phyloP scores from a whole-genome alignment of 2,797 vertebrate species.

The Amazona ochrocephala region DNA sequence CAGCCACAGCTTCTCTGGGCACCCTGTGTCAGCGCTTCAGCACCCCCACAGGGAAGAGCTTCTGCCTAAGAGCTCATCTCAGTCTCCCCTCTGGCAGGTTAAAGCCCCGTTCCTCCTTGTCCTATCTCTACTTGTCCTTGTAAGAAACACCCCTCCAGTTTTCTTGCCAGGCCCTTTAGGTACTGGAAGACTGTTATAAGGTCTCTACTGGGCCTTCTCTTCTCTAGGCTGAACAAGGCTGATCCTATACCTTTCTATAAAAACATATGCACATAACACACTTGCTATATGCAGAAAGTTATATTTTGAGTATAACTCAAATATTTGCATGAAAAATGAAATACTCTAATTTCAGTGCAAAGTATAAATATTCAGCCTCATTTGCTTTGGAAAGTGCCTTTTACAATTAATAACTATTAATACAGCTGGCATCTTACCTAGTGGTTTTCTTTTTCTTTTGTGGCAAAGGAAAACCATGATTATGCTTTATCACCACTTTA shows the following conservation, averaged over 20 bases:
- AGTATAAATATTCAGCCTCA: background rate
- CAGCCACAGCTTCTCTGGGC: no score
- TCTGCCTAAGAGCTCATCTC: background rate
- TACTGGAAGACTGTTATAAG: background rate
- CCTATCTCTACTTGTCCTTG: background rate
- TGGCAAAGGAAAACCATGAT: background rate
- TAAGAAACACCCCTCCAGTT: background rate
- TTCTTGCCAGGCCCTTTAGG: background rate
- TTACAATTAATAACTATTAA: background rate
- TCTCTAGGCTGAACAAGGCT: background rate
- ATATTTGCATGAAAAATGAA: background rate
- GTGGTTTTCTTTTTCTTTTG: background rate
- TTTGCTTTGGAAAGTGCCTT: background rate
- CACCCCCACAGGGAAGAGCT: background rate
- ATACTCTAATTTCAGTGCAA: background rate
- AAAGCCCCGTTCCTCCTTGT: background rate
- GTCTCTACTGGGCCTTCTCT: background rate
- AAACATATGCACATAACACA: accelerated
- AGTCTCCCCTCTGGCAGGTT: background rate
- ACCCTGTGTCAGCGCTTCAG: background rate
- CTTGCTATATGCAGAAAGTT: background rate
- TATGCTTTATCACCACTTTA: background rate
- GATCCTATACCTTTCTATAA: background rate
- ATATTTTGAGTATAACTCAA: background rate
- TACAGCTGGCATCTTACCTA: background rate